Evolutionary conservation across 1,140 invertebrate genomes (phyloP).

Genomic region (Orius insidiosus): DNA sequence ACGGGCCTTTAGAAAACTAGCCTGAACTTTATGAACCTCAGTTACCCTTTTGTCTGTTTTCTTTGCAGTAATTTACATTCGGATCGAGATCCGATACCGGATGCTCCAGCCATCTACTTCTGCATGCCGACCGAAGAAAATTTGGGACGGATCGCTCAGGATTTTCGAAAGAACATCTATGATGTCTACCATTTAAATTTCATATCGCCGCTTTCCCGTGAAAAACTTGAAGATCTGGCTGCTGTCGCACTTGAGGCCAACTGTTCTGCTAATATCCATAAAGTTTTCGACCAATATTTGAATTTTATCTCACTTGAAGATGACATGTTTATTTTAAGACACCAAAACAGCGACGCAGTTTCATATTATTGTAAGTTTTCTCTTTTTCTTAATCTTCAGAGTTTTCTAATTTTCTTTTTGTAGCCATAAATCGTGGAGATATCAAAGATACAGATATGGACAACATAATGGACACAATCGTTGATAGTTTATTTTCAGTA

Average conservation of each 20-base stretch:
- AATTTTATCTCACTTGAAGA: conserved; percentile 98
- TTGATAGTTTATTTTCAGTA: conserved; percentile 91
- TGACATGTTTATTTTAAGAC: conserved; percentile 86
- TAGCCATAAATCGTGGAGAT: conserved; percentile 85
- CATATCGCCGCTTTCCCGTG: conserved; percentile 85
- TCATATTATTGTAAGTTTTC: conserved; percentile 72
- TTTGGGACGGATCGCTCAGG: conserved; percentile 81
- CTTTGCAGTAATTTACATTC: conserved; percentile 60
- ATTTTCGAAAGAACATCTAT: conserved; percentile 81
- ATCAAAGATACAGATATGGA: conserved; percentile 95
- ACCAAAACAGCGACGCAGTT: conserved; percentile 76
- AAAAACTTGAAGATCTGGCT: conserved; percentile 91
- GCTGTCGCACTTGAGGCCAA: conserved; percentile 75
- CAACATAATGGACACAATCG: conserved; percentile 80
- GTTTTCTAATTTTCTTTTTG: conserved; percentile 7
- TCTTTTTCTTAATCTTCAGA: too few species aligned
- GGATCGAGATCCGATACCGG: conserved; percentile 87
- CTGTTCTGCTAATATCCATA: conserved; percentile 77
- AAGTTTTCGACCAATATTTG: conserved; percentile 93
- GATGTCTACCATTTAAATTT: conserved; percentile 96
- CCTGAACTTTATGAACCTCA: too few species aligned
- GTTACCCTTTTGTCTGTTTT: too few species aligned
- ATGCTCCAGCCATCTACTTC: conserved; percentile 97
- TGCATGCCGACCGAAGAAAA: conserved; percentile 96
- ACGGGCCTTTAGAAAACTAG: too few species aligned